These are phyloP conservation scores for Drosophila funebris DNA, from an alignment of 1,140 invertebrate genomes.

Conservation along the genomic window DNA sequence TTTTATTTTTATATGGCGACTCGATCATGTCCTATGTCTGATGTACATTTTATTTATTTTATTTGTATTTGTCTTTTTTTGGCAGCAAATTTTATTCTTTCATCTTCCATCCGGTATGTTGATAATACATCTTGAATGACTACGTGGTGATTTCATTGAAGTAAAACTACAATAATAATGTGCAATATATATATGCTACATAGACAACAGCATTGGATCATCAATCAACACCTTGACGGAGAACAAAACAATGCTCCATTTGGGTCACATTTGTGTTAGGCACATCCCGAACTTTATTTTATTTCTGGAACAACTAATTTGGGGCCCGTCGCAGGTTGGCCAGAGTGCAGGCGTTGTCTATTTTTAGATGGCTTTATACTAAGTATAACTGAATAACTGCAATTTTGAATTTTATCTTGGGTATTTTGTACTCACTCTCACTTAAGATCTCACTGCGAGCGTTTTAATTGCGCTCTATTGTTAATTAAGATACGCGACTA, in stretches of 20 bases:
- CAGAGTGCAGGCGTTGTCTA: constrained; percentile 27
- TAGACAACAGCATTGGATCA: too few relatives aligned
- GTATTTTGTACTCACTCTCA: constrained; percentile 25
- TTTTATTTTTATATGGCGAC: constrained; percentile 1
- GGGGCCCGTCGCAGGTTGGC: constrained; percentile 19
- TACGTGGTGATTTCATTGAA: constrained; percentile 29
- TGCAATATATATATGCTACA: constrained; percentile 8
- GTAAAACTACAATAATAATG: constrained; percentile 15
- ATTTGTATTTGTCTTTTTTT: constrained; percentile 27
- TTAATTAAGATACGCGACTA: background rate
- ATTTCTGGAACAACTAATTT: constrained; percentile 68
- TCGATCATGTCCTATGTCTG: background rate
- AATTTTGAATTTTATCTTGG: constrained; percentile 8
- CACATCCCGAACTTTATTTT: constrained; percentile 53
- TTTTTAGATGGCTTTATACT: constrained; percentile 37
- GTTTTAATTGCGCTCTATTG: constrained; percentile 5
- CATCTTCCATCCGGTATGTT: constrained; percentile 66
- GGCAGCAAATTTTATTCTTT: constrained; percentile 28
- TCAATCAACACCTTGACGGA: constrained; percentile 32
- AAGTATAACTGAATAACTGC: constrained; percentile 16
- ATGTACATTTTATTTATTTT: constrained; percentile 1
- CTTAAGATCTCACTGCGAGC: constrained; percentile 24
- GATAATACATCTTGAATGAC: constrained; percentile 50
- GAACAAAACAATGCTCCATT: constrained; percentile 31
- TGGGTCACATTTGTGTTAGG: constrained; percentile 41